phyloP scores from a whole-genome alignment of 2,888 invertebrate species.

The Trilocha varians region DNA sequence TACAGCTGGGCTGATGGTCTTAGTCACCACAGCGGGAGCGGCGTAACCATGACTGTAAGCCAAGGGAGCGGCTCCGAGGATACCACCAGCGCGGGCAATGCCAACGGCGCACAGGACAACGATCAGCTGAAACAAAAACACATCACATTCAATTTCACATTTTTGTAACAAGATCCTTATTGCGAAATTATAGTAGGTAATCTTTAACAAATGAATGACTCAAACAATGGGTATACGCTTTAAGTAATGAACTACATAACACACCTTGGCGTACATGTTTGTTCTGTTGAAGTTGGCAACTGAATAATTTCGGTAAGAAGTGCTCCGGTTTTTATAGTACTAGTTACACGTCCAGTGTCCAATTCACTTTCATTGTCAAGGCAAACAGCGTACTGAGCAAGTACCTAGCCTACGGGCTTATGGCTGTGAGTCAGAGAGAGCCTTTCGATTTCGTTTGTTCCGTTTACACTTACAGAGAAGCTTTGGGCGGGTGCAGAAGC shows the following conservation, averaged over 20 bases:
- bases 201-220: no score
- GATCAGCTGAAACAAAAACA: conserved; percentile 54
- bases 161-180: background rate
- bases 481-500: conserved; percentile 32
- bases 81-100: conserved; percentile 70
- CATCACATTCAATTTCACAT: background rate
- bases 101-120: conserved; percentile 75
- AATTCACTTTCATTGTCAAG: conserved; percentile 70
- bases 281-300: conserved; percentile 62
- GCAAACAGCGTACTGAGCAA: conserved; percentile 37
- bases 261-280: conserved; percentile 72
- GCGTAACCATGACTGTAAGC: conserved; percentile 58
- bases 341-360: conserved; percentile 41
- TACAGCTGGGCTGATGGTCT: conserved; percentile 39
- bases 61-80: conserved; percentile 58
- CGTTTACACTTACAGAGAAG: conserved; percentile 34
- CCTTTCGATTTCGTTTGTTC: conserved; percentile 65
- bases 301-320: conserved; percentile 60
- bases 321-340: conserved; percentile 66
- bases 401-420: conserved; percentile 32
- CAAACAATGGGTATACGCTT: conserved; percentile 6
- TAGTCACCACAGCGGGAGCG: conserved; percentile 44
- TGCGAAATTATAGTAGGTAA: no score
- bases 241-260: conserved; percentile 20
- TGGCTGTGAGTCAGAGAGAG: conserved; percentile 56